These are phyloP conservation scores for Drosophila nikananu DNA, from an alignment of 1,140 invertebrate species.

Conservation along the genomic window DNA sequence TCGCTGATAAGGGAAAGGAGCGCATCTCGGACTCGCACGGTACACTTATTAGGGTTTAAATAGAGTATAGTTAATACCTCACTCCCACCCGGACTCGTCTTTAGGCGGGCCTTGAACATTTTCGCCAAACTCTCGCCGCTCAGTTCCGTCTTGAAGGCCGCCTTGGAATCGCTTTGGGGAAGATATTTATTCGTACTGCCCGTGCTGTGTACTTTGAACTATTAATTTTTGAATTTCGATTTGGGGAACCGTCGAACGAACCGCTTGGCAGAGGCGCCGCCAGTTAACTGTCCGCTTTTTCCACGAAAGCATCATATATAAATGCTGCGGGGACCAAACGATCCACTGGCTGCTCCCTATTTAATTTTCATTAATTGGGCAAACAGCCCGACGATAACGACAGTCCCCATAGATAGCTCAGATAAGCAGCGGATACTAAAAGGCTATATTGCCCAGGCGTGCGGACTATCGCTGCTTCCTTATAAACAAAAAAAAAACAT, in stretches of 20 bases:
- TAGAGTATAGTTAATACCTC: slow-evolving; percentile 49
- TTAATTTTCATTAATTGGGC: slow-evolving; percentile 79
- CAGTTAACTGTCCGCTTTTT: slow-evolving; percentile 52
- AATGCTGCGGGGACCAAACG: slow-evolving; percentile 22
- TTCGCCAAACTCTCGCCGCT: slow-evolving; percentile 77
- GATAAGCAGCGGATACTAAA: slow-evolving; percentile 72
- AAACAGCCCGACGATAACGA: slow-evolving; percentile 53
- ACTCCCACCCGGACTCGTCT: slow-evolving; percentile 68
- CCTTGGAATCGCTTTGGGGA: slow-evolving; percentile 17
- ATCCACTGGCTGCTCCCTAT: slow-evolving; percentile 39
- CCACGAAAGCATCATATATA: slow-evolving; percentile 61
- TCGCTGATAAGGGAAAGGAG: slow-evolving; percentile 35
- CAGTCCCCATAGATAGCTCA: slow-evolving; percentile 46
- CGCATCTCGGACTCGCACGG: slow-evolving; percentile 34
- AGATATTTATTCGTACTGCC: background rate
- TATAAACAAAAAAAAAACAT: slow-evolving; percentile 36
- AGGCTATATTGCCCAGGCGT: slow-evolving; percentile 6
- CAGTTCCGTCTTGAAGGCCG: slow-evolving; percentile 75
- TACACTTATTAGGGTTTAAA: background rate
- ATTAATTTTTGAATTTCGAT: slow-evolving; percentile 9
- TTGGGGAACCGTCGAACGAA: slow-evolving; percentile 32
- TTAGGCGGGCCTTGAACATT: slow-evolving; percentile 80
- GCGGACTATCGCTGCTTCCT: slow-evolving; percentile 31
- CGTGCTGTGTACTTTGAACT: slow-evolving; percentile 1
- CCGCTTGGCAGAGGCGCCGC: slow-evolving; percentile 40